Percentiles rank a stretch among this genome's conserved stretches.
These are phyloP conservation scores for Parthenolecanium corni DNA, from an alignment of 2,888 invertebrate species.

Conservation along the genomic window DNA sequence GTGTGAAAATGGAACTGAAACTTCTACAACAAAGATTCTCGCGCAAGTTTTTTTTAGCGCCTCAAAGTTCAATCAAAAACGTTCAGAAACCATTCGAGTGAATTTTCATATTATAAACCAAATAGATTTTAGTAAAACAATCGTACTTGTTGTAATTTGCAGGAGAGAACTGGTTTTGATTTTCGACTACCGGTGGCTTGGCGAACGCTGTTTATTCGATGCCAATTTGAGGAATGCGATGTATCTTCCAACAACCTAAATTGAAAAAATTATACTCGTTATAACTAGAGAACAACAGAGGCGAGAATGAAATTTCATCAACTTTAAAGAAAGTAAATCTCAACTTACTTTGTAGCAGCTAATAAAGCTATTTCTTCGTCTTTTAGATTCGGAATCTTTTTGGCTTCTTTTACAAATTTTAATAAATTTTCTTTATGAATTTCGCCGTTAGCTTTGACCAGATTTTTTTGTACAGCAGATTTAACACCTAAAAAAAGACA, in stretches of 20 bases:
- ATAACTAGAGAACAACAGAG: too few relatives aligned
- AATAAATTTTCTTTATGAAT: slow-evolving; percentile 40
- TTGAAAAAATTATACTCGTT: not conserved
- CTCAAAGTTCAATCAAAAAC: too few relatives aligned
- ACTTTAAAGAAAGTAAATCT: not conserved
- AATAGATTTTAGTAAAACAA: too few relatives aligned
- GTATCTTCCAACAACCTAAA: slow-evolving; percentile 41
- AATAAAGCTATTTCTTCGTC: slow-evolving; percentile 45
- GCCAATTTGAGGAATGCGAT: slow-evolving; percentile 46
- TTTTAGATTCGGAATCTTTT: slow-evolving; percentile 42
- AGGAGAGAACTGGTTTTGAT: slow-evolving; percentile 40
- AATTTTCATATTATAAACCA: too few relatives aligned
- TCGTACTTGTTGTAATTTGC: slow-evolving; percentile 43
- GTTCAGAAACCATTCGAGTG: too few relatives aligned
- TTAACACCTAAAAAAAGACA: slow-evolving; percentile 5
- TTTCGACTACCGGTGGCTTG: slow-evolving; percentile 42
- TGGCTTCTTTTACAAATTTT: slow-evolving; percentile 42
- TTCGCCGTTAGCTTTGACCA: slow-evolving; percentile 37
- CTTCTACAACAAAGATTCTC: too few relatives aligned
- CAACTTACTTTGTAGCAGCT: slow-evolving; percentile 42
- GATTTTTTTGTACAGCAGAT: slow-evolving; percentile 34
- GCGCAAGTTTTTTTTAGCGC: too few relatives aligned
- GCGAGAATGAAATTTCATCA: not conserved
- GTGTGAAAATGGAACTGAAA: too few relatives aligned
- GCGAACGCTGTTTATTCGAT: slow-evolving; percentile 46